phyloP scores from a whole-genome alignment of 2,113 vertebrate genomes.

The Onychostoma macrolepis region DNA sequence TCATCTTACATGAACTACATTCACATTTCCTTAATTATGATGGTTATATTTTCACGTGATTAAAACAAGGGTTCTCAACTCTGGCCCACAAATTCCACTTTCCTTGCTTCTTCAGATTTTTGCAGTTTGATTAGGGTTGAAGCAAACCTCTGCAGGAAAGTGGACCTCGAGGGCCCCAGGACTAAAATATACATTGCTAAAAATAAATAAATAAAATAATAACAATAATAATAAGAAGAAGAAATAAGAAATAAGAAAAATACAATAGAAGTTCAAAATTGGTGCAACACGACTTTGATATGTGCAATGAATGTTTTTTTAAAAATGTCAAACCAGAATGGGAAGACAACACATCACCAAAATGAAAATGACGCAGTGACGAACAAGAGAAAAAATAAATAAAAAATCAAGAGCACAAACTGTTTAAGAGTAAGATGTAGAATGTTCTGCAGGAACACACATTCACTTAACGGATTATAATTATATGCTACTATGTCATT shows the following conservation, averaged over 20 bases:
- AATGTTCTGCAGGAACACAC: not conserved
- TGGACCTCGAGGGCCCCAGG: too few relatives aligned
- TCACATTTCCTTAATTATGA: too few relatives aligned
- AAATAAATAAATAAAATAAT: too few relatives aligned
- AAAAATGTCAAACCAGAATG: not conserved
- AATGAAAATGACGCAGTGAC: not conserved
- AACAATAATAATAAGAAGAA: too few relatives aligned
- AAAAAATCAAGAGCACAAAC: not conserved
- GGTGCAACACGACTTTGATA: not conserved
- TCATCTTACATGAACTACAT: not conserved
- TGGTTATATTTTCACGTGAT: too few relatives aligned
- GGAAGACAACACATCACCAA: not conserved
- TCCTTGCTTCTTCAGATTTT: too few relatives aligned
- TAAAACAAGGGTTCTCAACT: too few relatives aligned
- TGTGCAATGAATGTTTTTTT: not conserved
- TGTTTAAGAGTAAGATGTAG: not conserved
- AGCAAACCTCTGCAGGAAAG: too few relatives aligned
- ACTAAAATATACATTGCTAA: not conserved
- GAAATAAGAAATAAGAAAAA: not conserved
- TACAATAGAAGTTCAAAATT: not conserved
- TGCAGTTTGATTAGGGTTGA: too few relatives aligned
- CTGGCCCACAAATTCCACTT: too few relatives aligned
- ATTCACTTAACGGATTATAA: not conserved
- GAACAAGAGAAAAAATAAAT: not conserved
- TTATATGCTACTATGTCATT: not conserved